Evolutionary conservation across 2,888 invertebrate species (phyloP).

Genomic region (Noctuana brunneofusca): DNA sequence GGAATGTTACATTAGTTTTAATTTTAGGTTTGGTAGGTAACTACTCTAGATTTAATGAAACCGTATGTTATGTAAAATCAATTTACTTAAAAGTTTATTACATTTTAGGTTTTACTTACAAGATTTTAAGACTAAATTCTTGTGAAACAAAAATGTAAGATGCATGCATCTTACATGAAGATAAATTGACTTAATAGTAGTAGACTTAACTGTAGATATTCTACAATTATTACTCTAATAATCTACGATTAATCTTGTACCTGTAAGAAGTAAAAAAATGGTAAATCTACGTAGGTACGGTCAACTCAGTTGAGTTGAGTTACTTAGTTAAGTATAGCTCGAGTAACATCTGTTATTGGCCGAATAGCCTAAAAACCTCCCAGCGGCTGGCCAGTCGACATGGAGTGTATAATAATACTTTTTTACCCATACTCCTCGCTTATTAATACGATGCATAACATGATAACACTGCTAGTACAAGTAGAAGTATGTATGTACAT

Average conservation of each 20-base stretch:
- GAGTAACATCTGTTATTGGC: conserved; percentile 39
- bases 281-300: background rate
- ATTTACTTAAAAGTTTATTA: background rate
- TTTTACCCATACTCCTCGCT: conserved; percentile 52
- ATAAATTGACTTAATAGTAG: no score
- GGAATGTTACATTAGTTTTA: background rate
- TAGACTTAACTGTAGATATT: no score
- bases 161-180: no score
- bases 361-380: conserved; percentile 48
- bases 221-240: no score
- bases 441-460: conserved; percentile 31
- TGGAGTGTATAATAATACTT: conserved; percentile 57
- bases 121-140: no score
- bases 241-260: no score
- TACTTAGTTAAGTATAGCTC: conserved; percentile 18
- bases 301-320: background rate
- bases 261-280: background rate
- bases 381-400: conserved; percentile 52
- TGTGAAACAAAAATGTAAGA: no score
- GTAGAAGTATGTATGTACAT: conserved; percentile 5
- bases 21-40: conserved; percentile 2
- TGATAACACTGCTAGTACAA: background rate
- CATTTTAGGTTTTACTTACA: no score
- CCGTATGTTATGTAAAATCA: background rate
- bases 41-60: conserved; percentile 7